phyloP scores from a whole-genome alignment of 2,113 vertebrate genomes.

The human region DNA sequence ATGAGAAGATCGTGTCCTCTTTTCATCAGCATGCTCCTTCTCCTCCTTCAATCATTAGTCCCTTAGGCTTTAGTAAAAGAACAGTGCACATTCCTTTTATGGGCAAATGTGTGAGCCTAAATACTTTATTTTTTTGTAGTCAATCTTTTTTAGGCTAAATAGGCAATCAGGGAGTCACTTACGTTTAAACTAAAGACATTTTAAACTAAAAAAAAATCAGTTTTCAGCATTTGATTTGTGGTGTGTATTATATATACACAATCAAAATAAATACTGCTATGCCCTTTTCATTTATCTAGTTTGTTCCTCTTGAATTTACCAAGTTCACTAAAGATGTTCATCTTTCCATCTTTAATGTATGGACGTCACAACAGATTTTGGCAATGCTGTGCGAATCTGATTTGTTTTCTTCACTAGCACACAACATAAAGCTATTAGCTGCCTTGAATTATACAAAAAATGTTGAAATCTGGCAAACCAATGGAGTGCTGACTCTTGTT shows the following conservation, averaged over 20 bases:
- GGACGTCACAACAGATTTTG: slow-evolving; percentile 18
- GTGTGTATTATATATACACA: background rate
- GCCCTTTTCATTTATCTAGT: background rate
- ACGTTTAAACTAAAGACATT: background rate
- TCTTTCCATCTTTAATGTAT: background rate
- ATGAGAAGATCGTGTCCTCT: background rate
- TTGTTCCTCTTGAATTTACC: slow-evolving; percentile 36
- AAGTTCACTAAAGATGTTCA: background rate
- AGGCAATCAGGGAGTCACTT: background rate
- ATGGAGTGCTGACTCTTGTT: background rate
- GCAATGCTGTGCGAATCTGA: background rate
- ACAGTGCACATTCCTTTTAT: background rate
- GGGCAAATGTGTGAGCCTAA: background rate
- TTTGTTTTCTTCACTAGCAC: background rate
- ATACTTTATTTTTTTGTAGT: background rate
- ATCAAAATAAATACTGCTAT: background rate
- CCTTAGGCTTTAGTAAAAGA: background rate
- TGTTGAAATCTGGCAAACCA: background rate
- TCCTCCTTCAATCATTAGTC: background rate
- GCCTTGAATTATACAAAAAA: slow-evolving; percentile 6
- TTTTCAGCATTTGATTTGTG: background rate
- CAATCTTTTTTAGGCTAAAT: background rate
- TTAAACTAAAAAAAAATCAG: background rate
- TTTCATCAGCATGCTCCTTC: background rate
- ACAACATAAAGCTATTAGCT: background rate